A percentile compares a stretch with the other conserved stretches of the same genome.
phyloP scores from a whole-genome alignment of 2,797 vertebrate species.

The Takifugu rubripes region DNA sequence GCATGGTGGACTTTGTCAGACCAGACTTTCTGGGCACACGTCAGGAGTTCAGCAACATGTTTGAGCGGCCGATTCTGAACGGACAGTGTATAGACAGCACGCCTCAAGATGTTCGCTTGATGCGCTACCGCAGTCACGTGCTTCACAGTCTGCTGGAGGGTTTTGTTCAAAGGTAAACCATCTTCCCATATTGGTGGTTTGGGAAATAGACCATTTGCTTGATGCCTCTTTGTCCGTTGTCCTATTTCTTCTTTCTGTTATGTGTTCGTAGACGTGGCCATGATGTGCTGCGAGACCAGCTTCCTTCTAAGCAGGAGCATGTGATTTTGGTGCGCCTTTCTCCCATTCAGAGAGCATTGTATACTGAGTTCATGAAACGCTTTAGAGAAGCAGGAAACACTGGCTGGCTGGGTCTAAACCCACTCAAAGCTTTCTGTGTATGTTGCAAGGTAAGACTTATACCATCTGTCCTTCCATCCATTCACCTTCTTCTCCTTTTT shows the following conservation, averaged over 20 bases:
- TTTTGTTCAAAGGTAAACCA: slow-evolving; percentile 92
- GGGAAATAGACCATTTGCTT: not conserved
- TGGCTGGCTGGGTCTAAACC: slow-evolving; percentile 96
- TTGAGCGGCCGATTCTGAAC: slow-evolving; percentile 95
- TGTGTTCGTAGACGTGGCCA: slow-evolving; percentile 84
- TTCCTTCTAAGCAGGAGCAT: slow-evolving; percentile 92
- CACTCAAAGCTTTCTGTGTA: slow-evolving; percentile 97
- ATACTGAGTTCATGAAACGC: slow-evolving; percentile 96
- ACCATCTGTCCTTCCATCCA: not conserved
- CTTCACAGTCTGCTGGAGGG: slow-evolving; percentile 96
- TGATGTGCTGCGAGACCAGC: slow-evolving; percentile 89
- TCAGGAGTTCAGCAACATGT: slow-evolving; percentile 99
- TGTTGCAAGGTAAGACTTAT: slow-evolving; percentile 89
- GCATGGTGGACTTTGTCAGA: slow-evolving; percentile 98
- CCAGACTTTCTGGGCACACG: slow-evolving; percentile 95
- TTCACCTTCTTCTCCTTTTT: not conserved
- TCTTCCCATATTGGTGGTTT: slow-evolving; percentile 29
- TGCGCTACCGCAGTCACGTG: slow-evolving; percentile 98
- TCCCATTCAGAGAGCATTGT: slow-evolving; percentile 91
- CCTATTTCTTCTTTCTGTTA: slow-evolving; percentile 3
- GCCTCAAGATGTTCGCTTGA: slow-evolving; percentile 92
- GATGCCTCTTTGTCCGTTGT: not conserved
- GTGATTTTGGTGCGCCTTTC: slow-evolving; percentile 95
- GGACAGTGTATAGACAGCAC: slow-evolving; percentile 98
- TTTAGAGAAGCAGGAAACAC: slow-evolving; percentile 96